A percentile compares a stretch with the other conserved stretches of the same genome.
These are phyloP conservation scores for Melipona beecheii DNA, from an alignment of 2,888 invertebrate species.

Conservation along the genomic window DNA sequence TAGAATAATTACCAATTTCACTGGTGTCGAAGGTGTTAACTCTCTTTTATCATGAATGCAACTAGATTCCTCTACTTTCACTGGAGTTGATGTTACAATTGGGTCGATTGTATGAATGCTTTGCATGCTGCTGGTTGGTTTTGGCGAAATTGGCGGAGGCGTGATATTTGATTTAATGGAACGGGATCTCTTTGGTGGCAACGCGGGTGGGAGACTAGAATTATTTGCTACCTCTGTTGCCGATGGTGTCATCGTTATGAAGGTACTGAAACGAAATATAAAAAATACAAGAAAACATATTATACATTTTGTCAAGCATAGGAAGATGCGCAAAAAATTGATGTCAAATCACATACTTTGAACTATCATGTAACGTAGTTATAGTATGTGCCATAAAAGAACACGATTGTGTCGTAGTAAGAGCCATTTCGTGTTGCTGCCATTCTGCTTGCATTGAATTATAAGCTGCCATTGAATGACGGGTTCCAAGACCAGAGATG, in stretches of 20 bases:
- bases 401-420: constrained; percentile 87
- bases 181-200: constrained; percentile 87
- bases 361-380: constrained; percentile 80
- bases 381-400: constrained; percentile 84
- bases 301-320: background rate
- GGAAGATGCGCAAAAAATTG: background rate
- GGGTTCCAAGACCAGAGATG: constrained; percentile 89
- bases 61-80: constrained; percentile 73
- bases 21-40: constrained; percentile 71
- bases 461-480: constrained; percentile 94
- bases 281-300: background rate
- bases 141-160: constrained; percentile 80
- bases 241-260: constrained; percentile 78
- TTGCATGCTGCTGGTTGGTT: constrained; percentile 83
- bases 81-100: constrained; percentile 78
- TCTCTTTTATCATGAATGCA: constrained; percentile 75
- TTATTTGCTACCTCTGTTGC: constrained; percentile 77
- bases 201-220: constrained; percentile 86
- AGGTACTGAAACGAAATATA: constrained; percentile 72
- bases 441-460: constrained; percentile 87
- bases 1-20: constrained; percentile 70
- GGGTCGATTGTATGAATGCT: constrained; percentile 80
- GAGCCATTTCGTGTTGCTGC: constrained; percentile 85
- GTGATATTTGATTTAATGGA: constrained; percentile 80
- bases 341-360: constrained; percentile 73